Evolutionary conservation across 2,113 vertebrate species (phyloP).

Genomic region (Asarcornis scutulata): DNA sequence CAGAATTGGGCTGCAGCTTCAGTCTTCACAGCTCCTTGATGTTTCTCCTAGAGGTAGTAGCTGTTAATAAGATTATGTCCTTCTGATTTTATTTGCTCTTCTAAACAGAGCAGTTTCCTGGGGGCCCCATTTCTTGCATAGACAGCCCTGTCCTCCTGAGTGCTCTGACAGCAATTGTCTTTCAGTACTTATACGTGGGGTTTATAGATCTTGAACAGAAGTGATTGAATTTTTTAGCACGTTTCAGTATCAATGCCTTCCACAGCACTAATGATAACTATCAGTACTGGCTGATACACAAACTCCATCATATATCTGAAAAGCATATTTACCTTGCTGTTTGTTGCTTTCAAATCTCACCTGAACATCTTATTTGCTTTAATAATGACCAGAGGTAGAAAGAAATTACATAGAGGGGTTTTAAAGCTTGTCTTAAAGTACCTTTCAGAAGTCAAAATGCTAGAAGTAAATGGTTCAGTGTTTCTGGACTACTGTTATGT

Average conservation of each 20-base stretch:
- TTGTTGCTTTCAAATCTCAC: background rate
- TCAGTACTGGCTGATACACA: background rate
- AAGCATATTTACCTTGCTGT: background rate
- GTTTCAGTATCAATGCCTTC: background rate
- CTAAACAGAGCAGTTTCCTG: background rate
- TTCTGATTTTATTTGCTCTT: background rate
- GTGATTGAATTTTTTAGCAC: background rate
- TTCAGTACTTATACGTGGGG: background rate
- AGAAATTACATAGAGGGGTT: background rate
- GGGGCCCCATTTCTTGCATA: background rate
- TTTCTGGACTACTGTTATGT: background rate
- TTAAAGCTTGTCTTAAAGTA: background rate
- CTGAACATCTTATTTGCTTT: background rate
- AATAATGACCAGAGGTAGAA: background rate
- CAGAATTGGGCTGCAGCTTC: background rate
- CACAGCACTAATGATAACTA: background rate
- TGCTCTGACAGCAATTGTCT: background rate
- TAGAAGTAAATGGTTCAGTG: background rate
- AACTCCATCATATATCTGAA: background rate
- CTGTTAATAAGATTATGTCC: background rate
- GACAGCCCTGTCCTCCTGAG: background rate
- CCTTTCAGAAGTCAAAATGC: background rate
- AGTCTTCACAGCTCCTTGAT: background rate
- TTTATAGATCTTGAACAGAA: background rate
- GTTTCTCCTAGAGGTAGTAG: background rate